Evolutionary conservation across 2,113 vertebrate genomes (phyloP), one percentile per base, ranked within the genome.

Genomic region (Nerophis lumbriciformis): DNA sequence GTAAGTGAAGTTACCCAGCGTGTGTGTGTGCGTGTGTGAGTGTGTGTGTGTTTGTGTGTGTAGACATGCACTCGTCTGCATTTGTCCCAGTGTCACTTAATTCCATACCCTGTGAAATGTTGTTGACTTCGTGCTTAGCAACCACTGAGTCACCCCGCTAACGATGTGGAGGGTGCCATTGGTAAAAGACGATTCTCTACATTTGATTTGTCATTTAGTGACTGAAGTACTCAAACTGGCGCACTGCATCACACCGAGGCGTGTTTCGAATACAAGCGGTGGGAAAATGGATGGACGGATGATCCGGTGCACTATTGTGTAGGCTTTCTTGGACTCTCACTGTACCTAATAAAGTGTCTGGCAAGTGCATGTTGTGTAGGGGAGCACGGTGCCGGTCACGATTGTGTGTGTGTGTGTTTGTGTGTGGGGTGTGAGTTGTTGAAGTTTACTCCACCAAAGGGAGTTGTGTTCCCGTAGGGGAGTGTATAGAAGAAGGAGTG

Each of bases 381-480:
- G 21, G 49, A 48, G 47, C 48, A 68, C 64, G 49, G 56, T 69
- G 61, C 21, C 38, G 49, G 59, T 21, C 63, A 36, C 37, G 28
- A 19, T 35, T 42, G 28, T 35, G n/a, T 39, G 53, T 66, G 45
- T 45, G 35, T 47, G 35, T 38, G 19, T 39, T n/a, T 19, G 48
- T 53, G 14, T 19, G 16, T 38, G 13, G 14, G 12, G 49, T 15
- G 3, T 28, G 53, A 36, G 70, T 36, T n/a, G 63, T 37, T 35
- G 62, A 59, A 66, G 67, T 61, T 42, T 66, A 56, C 66, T 77
- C 59, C 72, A 78, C 65, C 55, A 61, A 79, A 75, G 77, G 80
- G 73, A 77, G 78, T 68, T 73, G 79, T 76, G 77, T 83, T 83
- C 79, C 76, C 53, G 62, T 77, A 66, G 68, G 75, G 72, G 61